These are phyloP conservation scores for Malurus alboscapulatus DNA, from an alignment of 2,113 vertebrate species.

Conservation along the genomic window DNA sequence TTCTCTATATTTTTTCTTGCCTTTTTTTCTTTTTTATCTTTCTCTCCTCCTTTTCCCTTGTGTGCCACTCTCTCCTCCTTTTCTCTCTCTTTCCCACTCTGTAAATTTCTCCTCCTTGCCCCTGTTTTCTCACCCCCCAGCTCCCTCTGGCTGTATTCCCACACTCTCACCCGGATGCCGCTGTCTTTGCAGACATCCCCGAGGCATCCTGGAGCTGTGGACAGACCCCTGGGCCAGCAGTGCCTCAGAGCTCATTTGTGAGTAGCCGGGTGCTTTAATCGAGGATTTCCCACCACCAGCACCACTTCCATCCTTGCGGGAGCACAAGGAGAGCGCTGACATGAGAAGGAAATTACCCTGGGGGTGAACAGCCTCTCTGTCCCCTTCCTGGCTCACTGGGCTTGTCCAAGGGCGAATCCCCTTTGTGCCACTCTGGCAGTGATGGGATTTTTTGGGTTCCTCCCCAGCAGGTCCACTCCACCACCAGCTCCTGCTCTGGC, in stretches of 20 bases:
- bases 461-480: not conserved
- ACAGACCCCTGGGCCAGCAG: not conserved
- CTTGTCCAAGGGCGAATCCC: not conserved
- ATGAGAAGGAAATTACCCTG: not conserved
- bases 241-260: not conserved
- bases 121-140: not conserved
- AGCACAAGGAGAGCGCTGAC: not conserved
- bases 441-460: not conserved
- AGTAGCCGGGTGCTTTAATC: not conserved
- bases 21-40: not conserved
- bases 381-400: not conserved
- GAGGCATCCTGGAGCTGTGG: not conserved
- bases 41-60: not conserved
- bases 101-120: not conserved
- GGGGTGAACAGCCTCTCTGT: not conserved
- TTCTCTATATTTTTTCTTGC: no score
- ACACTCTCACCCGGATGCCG: fast-evolving
- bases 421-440: not conserved
- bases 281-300: not conserved
- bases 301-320: fast-evolving
- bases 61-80: not conserved
- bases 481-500: not conserved
- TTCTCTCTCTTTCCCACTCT: no score
- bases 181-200: not conserved
- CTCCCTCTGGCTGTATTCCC: not conserved